These are phyloP conservation scores for Oryzias curvinotus DNA, from an alignment of 2,113 vertebrate species.

Conservation along the genomic window DNA sequence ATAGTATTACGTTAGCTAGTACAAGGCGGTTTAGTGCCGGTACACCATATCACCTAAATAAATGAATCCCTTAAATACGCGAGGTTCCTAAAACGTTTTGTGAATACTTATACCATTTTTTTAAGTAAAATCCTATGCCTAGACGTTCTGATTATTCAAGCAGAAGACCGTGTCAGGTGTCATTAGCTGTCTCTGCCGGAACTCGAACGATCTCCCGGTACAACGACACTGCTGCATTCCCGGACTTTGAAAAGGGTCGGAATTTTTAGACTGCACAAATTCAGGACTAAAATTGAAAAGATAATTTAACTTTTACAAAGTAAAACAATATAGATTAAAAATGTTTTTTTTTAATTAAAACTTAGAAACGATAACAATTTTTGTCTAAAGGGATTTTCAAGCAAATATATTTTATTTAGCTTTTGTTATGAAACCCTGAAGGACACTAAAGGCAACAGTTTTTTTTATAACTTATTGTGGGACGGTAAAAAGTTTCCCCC, in stretches of 20 bases:
- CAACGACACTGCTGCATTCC: constrained; percentile 25
- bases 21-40: neutral
- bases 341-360: no score
- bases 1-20: neutral
- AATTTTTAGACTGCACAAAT: neutral
- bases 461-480: constrained; percentile 12
- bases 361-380: no score
- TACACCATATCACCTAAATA: neutral
- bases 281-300: no score
- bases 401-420: neutral
- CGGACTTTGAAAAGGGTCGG: neutral
- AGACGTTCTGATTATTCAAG: neutral
- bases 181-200: neutral
- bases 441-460: constrained; percentile 19
- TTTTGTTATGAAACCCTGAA: neutral
- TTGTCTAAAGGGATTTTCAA: no score
- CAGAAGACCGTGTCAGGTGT: neutral
- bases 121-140: neutral
- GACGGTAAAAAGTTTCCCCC: neutral
- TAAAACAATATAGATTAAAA: no score
- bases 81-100: neutral
- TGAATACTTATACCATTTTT: constrained; percentile 40
- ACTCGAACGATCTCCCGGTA: neutral
- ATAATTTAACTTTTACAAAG: no score
- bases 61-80: neutral